phyloP scores from a whole-genome alignment of 1,140 invertebrate genomes.

The Portunus trituberculatus region DNA sequence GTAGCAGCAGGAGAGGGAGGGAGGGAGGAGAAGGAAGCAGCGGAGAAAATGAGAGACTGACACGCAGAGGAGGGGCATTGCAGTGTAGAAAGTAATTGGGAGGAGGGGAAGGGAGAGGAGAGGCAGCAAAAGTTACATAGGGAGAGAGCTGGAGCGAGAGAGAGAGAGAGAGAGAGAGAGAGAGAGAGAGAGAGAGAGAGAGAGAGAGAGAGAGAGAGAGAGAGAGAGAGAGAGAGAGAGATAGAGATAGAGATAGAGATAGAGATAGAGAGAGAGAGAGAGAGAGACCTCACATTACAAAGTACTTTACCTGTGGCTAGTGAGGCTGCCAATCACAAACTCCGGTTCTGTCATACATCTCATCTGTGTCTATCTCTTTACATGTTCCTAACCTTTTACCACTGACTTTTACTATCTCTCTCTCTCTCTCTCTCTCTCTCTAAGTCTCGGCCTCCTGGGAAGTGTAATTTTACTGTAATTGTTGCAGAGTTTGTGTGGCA shows the following conservation, averaged over 20 bases:
- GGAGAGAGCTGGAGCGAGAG: background rate
- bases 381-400: background rate
- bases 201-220: slow-evolving; percentile 16
- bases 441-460: slow-evolving; percentile 13
- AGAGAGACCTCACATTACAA: too few species aligned
- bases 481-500: slow-evolving; percentile 36
- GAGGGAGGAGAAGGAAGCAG: background rate
- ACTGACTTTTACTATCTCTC: background rate
- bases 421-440: slow-evolving; percentile 42
- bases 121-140: slow-evolving; percentile 24
- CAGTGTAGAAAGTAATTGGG: background rate
- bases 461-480: slow-evolving; percentile 7
- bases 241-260: too few species aligned
- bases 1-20: background rate
- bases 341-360: background rate
- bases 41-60: background rate
- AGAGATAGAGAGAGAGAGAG: too few species aligned
- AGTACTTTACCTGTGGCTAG: too few species aligned
- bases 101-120: background rate
- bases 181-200: slow-evolving; percentile 49
- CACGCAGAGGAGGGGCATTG: background rate
- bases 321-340: too few species aligned
- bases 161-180: slow-evolving; percentile 39
- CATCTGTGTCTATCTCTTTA: background rate
- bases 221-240: background rate